Conservation (phyloP, 2,797 vertebrate species). For the Lithobates pipiens region DNA sequence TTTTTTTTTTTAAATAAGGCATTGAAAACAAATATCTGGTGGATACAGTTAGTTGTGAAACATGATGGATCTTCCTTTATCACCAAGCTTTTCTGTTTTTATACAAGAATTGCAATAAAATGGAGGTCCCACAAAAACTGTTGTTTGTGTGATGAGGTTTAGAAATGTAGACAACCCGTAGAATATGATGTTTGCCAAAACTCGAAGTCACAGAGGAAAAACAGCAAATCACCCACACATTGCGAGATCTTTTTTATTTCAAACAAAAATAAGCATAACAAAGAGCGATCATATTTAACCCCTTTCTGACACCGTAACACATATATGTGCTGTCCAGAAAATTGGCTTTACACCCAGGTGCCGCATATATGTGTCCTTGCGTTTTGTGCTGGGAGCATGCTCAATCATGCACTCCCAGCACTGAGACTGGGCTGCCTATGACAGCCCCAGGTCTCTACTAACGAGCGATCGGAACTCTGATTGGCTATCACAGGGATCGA, state of each 20-base stretch:
- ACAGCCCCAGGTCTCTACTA: too few relatives aligned
- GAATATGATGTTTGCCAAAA: background rate
- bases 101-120: conserved; percentile 63
- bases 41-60: conserved; percentile 55
- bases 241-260: background rate
- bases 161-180: background rate
- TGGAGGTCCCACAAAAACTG: conserved; percentile 45
- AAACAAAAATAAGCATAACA: background rate
- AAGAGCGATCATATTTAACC: background rate
- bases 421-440: too few relatives aligned
- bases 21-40: conserved; percentile 50
- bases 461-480: too few relatives aligned
- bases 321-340: too few relatives aligned
- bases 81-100: conserved; percentile 60
- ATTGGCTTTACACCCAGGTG: too few relatives aligned
- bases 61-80: conserved; percentile 50
- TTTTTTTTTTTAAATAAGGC: conserved; percentile 40
- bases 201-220: too few relatives aligned
- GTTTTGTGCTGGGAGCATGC: too few relatives aligned
- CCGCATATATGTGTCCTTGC: too few relatives aligned
- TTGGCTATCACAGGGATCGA: too few relatives aligned
- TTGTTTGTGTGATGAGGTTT: background rate
- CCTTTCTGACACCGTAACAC: too few relatives aligned
- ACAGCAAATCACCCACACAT: too few relatives aligned
- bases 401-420: too few relatives aligned